A percentile compares a stretch with the other conserved stretches of the same genome.
These are phyloP conservation scores for Ptychoptera albimana DNA, from an alignment of 2,888 invertebrate species.

Conservation along the genomic window DNA sequence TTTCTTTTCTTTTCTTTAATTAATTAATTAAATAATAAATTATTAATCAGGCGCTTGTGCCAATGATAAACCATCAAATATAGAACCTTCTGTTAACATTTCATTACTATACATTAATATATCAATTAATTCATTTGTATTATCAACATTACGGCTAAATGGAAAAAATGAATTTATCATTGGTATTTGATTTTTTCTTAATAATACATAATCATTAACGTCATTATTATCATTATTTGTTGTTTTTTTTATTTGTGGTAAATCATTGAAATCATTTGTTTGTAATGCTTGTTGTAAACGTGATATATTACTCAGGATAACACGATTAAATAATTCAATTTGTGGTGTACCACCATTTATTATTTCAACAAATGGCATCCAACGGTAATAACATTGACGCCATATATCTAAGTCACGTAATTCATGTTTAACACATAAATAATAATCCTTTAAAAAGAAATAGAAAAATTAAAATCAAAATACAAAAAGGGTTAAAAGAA, in stretches of 20 bases:
- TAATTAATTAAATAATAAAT: too few relatives aligned
- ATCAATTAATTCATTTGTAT: constrained; percentile 26
- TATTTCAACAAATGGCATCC: constrained; percentile 64
- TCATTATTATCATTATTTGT: background rate
- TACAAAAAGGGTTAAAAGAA: background rate
- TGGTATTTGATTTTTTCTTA: constrained; percentile 16
- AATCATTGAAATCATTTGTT: constrained; percentile 24
- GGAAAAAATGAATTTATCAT: constrained; percentile 30
- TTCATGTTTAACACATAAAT: constrained; percentile 16
- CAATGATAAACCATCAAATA: constrained; percentile 28
- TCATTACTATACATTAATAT: constrained; percentile 27
- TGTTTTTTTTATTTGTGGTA: constrained; percentile 16
- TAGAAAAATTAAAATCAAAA: background rate
- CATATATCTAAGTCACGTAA: constrained; percentile 54
- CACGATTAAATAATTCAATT: constrained; percentile 27
- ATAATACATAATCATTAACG: constrained; percentile 6
- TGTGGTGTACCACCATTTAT: constrained; percentile 29
- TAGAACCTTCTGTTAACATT: constrained; percentile 24
- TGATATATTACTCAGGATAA: constrained; percentile 26
- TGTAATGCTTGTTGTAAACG: constrained; percentile 28
- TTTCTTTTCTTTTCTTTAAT: too few relatives aligned
- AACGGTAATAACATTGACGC: constrained; percentile 81
- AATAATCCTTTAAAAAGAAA: background rate
- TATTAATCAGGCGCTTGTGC: constrained; percentile 16
- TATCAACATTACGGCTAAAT: constrained; percentile 24